These are phyloP conservation scores for Phaethon lepturus DNA, from an alignment of 2,113 vertebrate genomes.

Conservation along the genomic window DNA sequence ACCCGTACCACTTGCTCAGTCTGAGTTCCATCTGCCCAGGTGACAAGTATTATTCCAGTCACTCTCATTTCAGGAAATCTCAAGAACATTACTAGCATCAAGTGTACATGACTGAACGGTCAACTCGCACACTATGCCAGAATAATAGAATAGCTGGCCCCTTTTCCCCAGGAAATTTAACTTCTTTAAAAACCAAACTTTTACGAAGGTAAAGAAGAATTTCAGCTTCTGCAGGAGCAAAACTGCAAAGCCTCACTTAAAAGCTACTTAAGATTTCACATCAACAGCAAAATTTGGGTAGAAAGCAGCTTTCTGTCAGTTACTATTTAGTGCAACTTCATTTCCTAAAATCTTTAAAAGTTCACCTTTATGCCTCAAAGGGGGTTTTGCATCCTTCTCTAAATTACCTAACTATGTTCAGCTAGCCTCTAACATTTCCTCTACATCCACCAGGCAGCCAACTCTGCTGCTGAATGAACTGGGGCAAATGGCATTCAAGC, in stretches of 20 bases:
- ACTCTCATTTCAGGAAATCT: background rate
- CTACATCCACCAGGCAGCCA: background rate
- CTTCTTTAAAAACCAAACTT: background rate
- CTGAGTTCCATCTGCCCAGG: fast-evolving
- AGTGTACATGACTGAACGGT: background rate
- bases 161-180: background rate
- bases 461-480: background rate
- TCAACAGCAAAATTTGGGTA: background rate
- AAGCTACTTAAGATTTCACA: background rate
- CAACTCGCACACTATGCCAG: background rate
- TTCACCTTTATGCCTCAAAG: background rate
- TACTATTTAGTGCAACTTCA: background rate
- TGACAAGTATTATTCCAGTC: background rate
- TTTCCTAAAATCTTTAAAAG: background rate
- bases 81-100: background rate
- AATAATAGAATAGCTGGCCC: background rate
- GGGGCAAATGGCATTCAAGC: background rate
- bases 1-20: background rate
- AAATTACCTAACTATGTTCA: background rate
- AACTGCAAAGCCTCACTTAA: background rate
- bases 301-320: background rate
- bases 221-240: background rate
- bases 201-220: background rate
- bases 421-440: background rate
- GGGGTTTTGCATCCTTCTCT: background rate